phyloP scores from a whole-genome alignment of 2,797 vertebrate genomes.

The Myripristis jacobus region DNA sequence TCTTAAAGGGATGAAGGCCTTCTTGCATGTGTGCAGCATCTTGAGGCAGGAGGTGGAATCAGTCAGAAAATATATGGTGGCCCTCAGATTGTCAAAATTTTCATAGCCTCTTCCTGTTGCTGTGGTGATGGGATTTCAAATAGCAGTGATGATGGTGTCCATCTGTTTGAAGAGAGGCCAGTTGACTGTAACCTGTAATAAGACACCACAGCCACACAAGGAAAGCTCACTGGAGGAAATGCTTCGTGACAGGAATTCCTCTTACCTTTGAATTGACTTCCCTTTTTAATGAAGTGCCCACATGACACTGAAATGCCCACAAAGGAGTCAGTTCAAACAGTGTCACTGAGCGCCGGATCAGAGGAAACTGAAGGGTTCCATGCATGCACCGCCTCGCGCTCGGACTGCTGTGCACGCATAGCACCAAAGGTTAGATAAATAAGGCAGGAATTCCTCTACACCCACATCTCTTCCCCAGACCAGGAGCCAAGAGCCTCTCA shows the following conservation, averaged over 20 bases:
- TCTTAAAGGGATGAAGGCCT: not conserved
- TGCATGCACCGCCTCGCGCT: conserved; percentile 24
- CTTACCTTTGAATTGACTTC: conserved; percentile 19
- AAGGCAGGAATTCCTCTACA: conserved; percentile 77
- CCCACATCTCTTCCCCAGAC: conserved; percentile 69
- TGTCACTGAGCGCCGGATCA: conserved; percentile 49
- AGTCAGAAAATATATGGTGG: conserved; percentile 4
- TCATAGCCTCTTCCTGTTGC: not conserved
- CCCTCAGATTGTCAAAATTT: not conserved
- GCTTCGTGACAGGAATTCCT: conserved; percentile 7
- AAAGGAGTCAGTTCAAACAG: conserved; percentile 43
- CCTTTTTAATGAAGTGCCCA: conserved; percentile 36
- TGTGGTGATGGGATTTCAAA: not conserved
- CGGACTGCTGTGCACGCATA: conserved; percentile 34
- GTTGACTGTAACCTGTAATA: not conserved
- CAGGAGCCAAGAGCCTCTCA: conserved; percentile 31
- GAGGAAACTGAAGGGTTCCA: conserved; percentile 66
- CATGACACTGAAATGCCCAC: conserved; percentile 29
- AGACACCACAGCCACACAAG: not conserved
- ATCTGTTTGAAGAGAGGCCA: not conserved
- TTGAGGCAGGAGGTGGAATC: not conserved
- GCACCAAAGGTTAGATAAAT: conserved; percentile 79
- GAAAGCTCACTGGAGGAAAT: not conserved
- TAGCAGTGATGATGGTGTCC: not conserved
- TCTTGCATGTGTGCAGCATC: not conserved